These are phyloP conservation scores for Philereme vetulata DNA, from an alignment of 2,888 invertebrate genomes.

Conservation along the genomic window DNA sequence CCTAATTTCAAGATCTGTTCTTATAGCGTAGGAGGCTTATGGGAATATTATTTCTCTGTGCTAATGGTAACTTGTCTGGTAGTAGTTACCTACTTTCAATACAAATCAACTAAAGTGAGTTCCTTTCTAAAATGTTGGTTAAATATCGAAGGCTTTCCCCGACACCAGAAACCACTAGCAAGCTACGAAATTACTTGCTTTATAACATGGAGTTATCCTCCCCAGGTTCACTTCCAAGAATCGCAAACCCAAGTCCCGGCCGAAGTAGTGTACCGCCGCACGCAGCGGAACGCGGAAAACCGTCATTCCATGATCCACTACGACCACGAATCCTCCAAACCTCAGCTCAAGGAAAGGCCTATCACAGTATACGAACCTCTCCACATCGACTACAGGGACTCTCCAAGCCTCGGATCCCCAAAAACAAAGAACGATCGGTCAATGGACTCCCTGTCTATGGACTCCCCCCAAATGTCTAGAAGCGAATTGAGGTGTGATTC, in stretches of 20 bases:
- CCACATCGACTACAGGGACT: conserved; percentile 75
- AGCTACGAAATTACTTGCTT: no score
- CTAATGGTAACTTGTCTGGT: no score
- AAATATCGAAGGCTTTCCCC: no score
- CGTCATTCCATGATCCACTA: conserved; percentile 81
- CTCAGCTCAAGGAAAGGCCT: conserved; percentile 72
- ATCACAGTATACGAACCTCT: conserved; percentile 76
- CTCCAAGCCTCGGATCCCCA: conserved; percentile 71
- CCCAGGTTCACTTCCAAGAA: conserved; percentile 77
- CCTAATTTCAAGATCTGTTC: no score
- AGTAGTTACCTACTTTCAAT: no score
- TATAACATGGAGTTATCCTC: conserved; percentile 5
- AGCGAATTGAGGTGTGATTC: conserved; percentile 72
- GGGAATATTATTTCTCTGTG: no score
- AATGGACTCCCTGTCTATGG: conserved; percentile 75
- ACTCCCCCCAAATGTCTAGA: conserved; percentile 73
- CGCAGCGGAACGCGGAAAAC: conserved; percentile 71
- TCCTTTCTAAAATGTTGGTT: no score
- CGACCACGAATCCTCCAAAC: conserved; percentile 72
- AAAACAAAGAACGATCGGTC: conserved; percentile 73
- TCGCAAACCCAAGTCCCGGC: conserved; percentile 48
- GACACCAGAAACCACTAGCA: no score
- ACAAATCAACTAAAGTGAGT: no score
- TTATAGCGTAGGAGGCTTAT: no score
- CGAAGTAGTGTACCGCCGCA: conserved; percentile 70